phyloP scores from a whole-genome alignment of 2,888 invertebrate species.

The Carabus problematicus region DNA sequence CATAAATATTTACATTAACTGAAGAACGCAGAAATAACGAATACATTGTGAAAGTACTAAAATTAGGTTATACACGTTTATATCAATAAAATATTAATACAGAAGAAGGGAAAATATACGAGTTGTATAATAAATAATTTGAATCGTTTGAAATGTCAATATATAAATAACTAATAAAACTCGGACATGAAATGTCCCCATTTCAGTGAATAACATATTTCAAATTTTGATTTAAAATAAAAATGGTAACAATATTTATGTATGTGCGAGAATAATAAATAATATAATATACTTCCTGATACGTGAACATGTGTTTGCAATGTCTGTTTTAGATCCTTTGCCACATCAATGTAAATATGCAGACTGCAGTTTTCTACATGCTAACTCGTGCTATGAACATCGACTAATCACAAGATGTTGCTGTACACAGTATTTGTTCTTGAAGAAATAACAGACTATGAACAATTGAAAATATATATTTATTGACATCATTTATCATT shows the following conservation, averaged over 20 bases:
- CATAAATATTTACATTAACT: conserved; percentile 9
- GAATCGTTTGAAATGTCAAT: background rate
- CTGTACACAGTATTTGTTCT: conserved; percentile 58
- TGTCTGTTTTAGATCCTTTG: conserved; percentile 60
- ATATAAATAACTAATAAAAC: no score
- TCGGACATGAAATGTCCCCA: no score
- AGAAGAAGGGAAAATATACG: background rate
- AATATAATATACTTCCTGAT: no score
- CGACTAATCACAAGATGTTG: conserved; percentile 76
- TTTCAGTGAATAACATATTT: no score
- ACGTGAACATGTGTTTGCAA: conserved; percentile 1
- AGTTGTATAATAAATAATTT: background rate
- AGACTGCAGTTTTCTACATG: conserved; percentile 76
- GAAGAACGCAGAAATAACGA: conserved; percentile 10
- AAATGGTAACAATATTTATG: no score
- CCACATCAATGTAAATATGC: conserved; percentile 70
- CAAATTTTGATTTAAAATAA: no score
- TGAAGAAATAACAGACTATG: conserved; percentile 14
- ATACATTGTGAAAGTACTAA: background rate
- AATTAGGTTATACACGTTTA: conserved; percentile 13
- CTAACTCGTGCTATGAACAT: conserved; percentile 77
- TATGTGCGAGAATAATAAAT: no score
- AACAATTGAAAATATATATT: conserved; percentile 40
- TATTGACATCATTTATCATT: conserved; percentile 19
- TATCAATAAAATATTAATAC: background rate